Conservation (phyloP, 1,140 invertebrate species). For the Dreissena polymorpha region DNA sequence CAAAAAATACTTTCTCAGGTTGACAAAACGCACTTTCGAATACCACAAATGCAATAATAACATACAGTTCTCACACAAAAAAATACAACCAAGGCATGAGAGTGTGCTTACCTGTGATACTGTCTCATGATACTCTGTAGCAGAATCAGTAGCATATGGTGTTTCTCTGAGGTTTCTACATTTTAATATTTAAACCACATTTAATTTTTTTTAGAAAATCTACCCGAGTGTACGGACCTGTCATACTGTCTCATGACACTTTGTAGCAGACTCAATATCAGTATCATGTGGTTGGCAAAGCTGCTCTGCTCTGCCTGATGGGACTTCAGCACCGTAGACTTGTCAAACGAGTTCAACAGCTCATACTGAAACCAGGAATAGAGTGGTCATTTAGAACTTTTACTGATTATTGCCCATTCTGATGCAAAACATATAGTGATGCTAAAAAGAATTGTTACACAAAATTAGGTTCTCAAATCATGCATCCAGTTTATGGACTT, state of each 20-base stretch:
- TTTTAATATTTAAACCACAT: background rate
- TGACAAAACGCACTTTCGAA: no score
- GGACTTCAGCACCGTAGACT: slow-evolving; percentile 89
- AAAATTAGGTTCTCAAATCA: no score
- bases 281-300: slow-evolving; percentile 91
- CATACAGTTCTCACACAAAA: no score
- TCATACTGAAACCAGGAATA: slow-evolving; percentile 81
- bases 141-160: slow-evolving; percentile 89
- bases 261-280: slow-evolving; percentile 90
- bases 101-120: slow-evolving; percentile 81
- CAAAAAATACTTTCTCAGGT: no score
- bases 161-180: no score
- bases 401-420: no score
- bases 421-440: no score
- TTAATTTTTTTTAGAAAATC: background rate
- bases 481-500: no score
- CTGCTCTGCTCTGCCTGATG: slow-evolving; percentile 94
- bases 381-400: slow-evolving; percentile 70
- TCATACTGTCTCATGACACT: slow-evolving; percentile 80
- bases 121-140: slow-evolving; percentile 83
- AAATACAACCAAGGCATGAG: no score
- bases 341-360: slow-evolving; percentile 84
- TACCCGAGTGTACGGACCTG: slow-evolving; percentile 76
- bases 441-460: no score
- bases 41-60: no score